Base-by-base conservation (phyloP, 92 coral and sea anemone genomes). In the Scolanthus callimorphus region DNA sequence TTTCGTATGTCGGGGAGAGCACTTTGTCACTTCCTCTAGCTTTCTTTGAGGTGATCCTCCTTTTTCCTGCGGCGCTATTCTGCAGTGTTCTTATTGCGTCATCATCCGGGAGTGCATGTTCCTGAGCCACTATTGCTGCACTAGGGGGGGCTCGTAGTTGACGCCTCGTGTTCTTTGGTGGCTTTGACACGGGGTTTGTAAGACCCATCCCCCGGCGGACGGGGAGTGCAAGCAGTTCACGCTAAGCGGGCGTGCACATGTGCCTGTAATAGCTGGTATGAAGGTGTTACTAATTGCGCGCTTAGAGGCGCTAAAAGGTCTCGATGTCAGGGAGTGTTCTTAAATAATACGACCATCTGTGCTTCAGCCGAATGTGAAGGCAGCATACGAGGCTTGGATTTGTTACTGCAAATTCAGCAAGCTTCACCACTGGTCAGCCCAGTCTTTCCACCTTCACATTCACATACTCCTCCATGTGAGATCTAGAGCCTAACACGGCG, bases 311-410 rank as follows among this genome's bases (percentile, higher is more conserved):
- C 56, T 51, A 17, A 76, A 57, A 20, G 3, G 62, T 79, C 29
- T 75, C 75, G 27, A 77, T 77, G 49, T 83, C 76, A 20, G 63
- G 80, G 9, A 82, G 53, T 54, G 79, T 66, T 69, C 78, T 63
- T 11, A 54, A 54, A 15, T 23, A 64, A 29, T 64, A 51, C 27
- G 25, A 12, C 60, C 71, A 67, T 17, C 39, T 3, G 26, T 67
- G 39, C 13, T 13, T 54, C 26, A 39, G 15, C 64, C 63, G 4
- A 53, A 55, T 2, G 2, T 55, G 21, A 17, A 67, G 3, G 73
- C 73, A 0, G 49, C 64, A 1, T 67, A 55, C 31, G 52, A 37
- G 25, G 63, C 63, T n/a, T 67, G 73, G 0, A 55, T 62, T 15
- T 67, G 55, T 11, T 62, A 38, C 4, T 26, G 13, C 67, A 57